Percentiles rank a stretch among this genome's conserved stretches.
Conservation (phyloP, 2,888 invertebrate species). For the Phyllotreta cruciferae region DNA sequence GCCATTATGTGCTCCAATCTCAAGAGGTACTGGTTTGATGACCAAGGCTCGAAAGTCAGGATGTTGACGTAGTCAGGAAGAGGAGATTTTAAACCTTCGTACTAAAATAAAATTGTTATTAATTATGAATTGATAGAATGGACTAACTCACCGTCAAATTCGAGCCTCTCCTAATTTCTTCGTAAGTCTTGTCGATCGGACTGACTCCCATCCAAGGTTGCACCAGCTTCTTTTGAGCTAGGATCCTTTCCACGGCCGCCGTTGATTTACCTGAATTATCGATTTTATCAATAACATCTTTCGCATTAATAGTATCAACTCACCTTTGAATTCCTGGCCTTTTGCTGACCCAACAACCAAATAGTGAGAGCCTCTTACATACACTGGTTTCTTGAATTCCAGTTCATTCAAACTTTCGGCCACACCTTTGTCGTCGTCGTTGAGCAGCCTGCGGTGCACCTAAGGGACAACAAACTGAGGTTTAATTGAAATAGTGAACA, state of each 20-base stretch:
- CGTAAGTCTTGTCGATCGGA: conserved; percentile 11
- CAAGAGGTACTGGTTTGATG: conserved; percentile 49
- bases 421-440: conserved; percentile 92
- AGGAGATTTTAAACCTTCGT: conserved; percentile 54
- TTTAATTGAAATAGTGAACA: no score
- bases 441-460: conserved; percentile 80
- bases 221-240: conserved; percentile 64
- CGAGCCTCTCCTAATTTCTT: conserved; percentile 3
- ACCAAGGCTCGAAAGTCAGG: conserved; percentile 81
- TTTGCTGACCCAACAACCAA: conserved; percentile 35
- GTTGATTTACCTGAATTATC: conserved; percentile 37
- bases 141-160: conserved; percentile 9
- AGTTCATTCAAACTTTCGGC: conserved; percentile 88
- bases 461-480: conserved; percentile 50
- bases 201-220: conserved; percentile 62
- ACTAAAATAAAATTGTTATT: conserved; percentile 54
- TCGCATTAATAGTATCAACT: neutral
- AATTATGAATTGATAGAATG: neutral
- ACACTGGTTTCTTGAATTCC: conserved; percentile 70
- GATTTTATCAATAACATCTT: neutral
- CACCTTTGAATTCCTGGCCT: conserved; percentile 16
- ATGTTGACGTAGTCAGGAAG: conserved; percentile 76
- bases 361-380: conserved; percentile 66
- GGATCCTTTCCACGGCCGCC: conserved; percentile 58
- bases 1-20: conserved; percentile 71